These are phyloP conservation scores for Drosophila diplacantha DNA, from an alignment of 2,888 invertebrate genomes.

Conservation along the genomic window DNA sequence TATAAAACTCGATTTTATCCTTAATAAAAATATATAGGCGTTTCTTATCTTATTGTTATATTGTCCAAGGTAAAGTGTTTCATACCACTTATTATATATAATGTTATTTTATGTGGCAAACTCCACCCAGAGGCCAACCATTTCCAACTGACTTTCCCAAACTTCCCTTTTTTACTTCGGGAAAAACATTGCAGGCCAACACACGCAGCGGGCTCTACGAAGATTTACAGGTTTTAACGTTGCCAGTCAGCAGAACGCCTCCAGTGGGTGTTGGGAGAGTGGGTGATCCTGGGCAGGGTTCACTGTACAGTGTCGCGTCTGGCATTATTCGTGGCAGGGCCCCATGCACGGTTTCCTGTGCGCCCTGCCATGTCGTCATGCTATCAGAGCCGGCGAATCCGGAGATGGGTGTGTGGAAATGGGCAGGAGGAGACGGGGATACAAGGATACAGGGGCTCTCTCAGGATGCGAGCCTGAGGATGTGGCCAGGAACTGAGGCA, in stretches of 20 bases:
- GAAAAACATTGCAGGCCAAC: conserved; percentile 29
- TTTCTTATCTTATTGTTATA: too few species aligned
- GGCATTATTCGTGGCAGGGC: conserved; percentile 63
- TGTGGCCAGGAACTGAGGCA: conserved; percentile 27
- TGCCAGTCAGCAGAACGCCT: conserved; percentile 68
- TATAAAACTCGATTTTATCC: background rate
- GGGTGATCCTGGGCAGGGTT: conserved; percentile 21
- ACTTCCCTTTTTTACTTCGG: conserved; percentile 8
- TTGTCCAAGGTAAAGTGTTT: too few species aligned
- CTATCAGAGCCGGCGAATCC: conserved; percentile 49
- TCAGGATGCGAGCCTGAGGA: conserved; percentile 10
- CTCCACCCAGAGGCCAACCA: background rate
- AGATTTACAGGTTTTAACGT: conserved; percentile 73
- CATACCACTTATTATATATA: too few species aligned
- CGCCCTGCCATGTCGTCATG: conserved; percentile 66
- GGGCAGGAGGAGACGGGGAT: conserved; percentile 6
- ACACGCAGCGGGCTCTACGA: conserved; percentile 65
- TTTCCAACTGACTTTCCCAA: background rate
- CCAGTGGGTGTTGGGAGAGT: conserved; percentile 20
- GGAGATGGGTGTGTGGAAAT: conserved; percentile 19
- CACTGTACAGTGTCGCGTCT: conserved; percentile 59
- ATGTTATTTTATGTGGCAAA: background rate
- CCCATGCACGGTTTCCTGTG: conserved; percentile 62
- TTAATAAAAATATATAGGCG: background rate
- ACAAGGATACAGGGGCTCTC: conserved; percentile 2